Percentiles rank a stretch among this genome's conserved stretches.
These are phyloP conservation scores for Protobothrops mucrosquamatus DNA, from an alignment of 2,113 vertebrate species.

Conservation along the genomic window DNA sequence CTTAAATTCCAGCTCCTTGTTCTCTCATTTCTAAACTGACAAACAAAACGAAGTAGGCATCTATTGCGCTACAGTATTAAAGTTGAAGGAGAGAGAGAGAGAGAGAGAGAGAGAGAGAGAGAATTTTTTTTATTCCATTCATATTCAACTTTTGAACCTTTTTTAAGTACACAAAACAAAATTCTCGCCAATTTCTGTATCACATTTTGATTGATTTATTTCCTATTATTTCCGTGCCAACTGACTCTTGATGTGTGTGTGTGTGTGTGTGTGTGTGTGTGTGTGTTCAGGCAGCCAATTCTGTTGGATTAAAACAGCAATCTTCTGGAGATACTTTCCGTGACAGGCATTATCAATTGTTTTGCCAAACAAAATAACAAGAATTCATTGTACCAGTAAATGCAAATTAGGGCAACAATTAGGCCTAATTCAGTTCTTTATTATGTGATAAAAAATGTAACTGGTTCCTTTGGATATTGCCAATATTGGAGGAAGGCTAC, in stretches of 20 bases:
- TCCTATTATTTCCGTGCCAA: background rate
- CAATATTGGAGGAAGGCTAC: rapidly evolving
- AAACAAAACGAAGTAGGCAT: background rate
- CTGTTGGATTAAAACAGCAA: background rate
- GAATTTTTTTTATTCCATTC: background rate
- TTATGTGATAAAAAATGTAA: constrained; percentile 42
- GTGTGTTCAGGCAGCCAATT: background rate
- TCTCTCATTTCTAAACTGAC: background rate
- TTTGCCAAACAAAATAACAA: background rate
- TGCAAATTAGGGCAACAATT: background rate
- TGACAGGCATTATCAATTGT: background rate
- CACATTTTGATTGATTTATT: background rate
- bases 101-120: background rate
- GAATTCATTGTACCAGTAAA: background rate
- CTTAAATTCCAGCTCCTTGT: background rate
- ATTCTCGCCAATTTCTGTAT: background rate
- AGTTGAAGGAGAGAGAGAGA: background rate
- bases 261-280: background rate
- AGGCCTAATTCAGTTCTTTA: rapidly evolving
- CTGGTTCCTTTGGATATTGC: background rate
- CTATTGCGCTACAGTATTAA: background rate
- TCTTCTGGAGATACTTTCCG: background rate
- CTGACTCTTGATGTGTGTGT: background rate
- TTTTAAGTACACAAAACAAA: background rate
- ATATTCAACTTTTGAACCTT: background rate